Conservation (phyloP, 2,888 invertebrate species). For the Portevinia maculata region DNA sequence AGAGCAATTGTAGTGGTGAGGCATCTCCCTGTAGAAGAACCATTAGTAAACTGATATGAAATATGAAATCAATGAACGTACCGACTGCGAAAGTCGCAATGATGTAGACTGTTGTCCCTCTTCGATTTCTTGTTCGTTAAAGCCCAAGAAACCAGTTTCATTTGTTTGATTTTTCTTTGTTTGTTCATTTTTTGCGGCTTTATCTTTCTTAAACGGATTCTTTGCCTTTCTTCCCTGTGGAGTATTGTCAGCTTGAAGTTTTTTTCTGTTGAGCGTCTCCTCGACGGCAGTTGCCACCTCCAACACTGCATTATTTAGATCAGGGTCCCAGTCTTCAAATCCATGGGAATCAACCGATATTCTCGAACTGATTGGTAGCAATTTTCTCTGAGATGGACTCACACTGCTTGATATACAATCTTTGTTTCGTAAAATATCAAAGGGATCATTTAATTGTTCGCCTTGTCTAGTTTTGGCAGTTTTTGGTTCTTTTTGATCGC, state of each 20-base stretch:
- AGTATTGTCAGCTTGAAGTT: background rate
- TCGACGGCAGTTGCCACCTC: background rate
- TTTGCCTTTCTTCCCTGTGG: background rate
- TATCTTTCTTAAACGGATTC: constrained; percentile 22
- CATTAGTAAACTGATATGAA: background rate
- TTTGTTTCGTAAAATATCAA: background rate
- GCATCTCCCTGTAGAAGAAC: constrained; percentile 28
- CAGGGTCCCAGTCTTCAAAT: constrained; percentile 11
- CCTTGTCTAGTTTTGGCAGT: background rate
- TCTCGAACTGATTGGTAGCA: constrained; percentile 1
- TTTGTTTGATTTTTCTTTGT: background rate
- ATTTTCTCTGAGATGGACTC: background rate
- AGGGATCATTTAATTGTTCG: background rate
- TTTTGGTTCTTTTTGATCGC: background rate
- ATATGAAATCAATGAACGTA: constrained; percentile 6
- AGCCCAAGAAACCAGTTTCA: constrained; percentile 43
- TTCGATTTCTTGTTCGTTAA: constrained; percentile 60
- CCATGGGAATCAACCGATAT: constrained; percentile 8
- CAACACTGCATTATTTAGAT: background rate
- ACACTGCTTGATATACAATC: background rate
- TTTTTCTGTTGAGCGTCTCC: background rate
- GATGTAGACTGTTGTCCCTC: constrained; percentile 57
- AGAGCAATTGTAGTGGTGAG: background rate
- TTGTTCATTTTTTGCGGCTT: background rate
- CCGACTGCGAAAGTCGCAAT: constrained; percentile 63